A percentile compares a stretch with the other conserved stretches of the same genome.
These are phyloP conservation scores for Bugulina stolonifera DNA, from an alignment of 2,888 invertebrate genomes.

Conservation along the genomic window DNA sequence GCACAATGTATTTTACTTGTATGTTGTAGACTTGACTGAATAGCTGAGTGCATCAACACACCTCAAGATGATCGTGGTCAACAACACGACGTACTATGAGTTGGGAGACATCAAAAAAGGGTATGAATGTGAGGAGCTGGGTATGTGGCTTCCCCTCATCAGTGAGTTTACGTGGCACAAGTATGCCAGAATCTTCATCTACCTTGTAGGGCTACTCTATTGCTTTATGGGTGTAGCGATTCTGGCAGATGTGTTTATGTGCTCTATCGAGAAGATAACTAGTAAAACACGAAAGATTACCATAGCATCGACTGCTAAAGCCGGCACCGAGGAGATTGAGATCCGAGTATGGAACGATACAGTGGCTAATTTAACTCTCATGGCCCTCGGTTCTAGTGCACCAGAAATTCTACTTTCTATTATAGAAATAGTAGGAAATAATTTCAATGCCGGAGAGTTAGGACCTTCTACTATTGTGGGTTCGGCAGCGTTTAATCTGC, in stretches of 20 bases:
- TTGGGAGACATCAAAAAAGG: not conserved
- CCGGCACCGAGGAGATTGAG: conserved; percentile 56
- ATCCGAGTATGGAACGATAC: conserved; percentile 59
- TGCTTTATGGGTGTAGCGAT: conserved; percentile 60
- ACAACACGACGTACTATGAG: not conserved
- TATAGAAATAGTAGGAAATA: conserved; percentile 56
- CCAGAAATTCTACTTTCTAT: conserved; percentile 59
- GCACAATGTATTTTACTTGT: not conserved
- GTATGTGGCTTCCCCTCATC: conserved; percentile 55
- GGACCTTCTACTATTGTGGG: conserved; percentile 61
- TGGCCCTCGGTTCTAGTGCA: conserved; percentile 59
- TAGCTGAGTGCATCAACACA: too few species aligned
- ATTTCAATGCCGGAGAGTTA: conserved; percentile 54
- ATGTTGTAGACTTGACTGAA: too few species aligned
- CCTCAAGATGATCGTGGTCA: not conserved
- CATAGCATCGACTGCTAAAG: conserved; percentile 59
- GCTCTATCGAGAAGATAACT: conserved; percentile 59
- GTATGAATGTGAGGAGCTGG: conserved; percentile 43
- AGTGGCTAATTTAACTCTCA: conserved; percentile 59
- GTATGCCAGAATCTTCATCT: conserved; percentile 52
- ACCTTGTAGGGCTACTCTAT: conserved; percentile 57
- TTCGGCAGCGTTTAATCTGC: conserved; percentile 60
- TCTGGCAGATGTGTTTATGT: conserved; percentile 61
- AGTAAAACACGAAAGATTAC: conserved; percentile 55
- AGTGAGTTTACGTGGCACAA: conserved; percentile 56